These are phyloP conservation scores for Pseudochaenichthys georgianus DNA, from an alignment of 2,797 vertebrate genomes.

Conservation along the genomic window DNA sequence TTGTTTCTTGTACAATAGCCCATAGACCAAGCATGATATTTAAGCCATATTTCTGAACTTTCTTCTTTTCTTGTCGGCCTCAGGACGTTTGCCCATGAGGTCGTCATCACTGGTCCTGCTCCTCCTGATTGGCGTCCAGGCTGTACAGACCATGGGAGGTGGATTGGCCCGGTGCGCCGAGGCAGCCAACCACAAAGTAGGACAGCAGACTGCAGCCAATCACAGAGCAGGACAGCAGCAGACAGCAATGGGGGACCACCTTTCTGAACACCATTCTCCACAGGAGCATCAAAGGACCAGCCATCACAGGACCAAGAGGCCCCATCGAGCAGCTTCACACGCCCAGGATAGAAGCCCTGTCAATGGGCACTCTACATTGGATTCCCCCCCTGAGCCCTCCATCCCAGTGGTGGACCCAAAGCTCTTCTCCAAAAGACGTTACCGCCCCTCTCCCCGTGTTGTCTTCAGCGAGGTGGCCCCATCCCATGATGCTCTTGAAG, in stretches of 20 bases:
- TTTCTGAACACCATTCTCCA: conserved; percentile 61
- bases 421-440: conserved; percentile 91
- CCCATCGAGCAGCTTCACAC: conserved; percentile 60
- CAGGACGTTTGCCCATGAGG: conserved; percentile 95
- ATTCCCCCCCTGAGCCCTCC: conserved; percentile 68
- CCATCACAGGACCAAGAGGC: conserved; percentile 78
- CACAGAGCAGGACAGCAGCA: conserved; percentile 77
- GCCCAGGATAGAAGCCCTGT: conserved; percentile 50
- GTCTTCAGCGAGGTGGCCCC: conserved; percentile 92
- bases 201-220: conserved; percentile 78
- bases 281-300: conserved; percentile 71
- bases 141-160: conserved; percentile 92
- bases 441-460: conserved; percentile 92
- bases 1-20: background rate
- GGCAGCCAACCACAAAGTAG: conserved; percentile 80
- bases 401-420: conserved; percentile 91
- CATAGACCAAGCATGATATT: background rate
- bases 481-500: conserved; percentile 80
- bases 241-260: conserved; percentile 48
- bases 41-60: background rate
- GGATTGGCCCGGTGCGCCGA: conserved; percentile 83
- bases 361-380: conserved; percentile 12
- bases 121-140: conserved; percentile 95
- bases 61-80: background rate
- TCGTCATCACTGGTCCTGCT: conserved; percentile 97